These are phyloP conservation scores for Apogon talboti DNA, from an alignment of 2,797 vertebrate species.

Conservation along the genomic window DNA sequence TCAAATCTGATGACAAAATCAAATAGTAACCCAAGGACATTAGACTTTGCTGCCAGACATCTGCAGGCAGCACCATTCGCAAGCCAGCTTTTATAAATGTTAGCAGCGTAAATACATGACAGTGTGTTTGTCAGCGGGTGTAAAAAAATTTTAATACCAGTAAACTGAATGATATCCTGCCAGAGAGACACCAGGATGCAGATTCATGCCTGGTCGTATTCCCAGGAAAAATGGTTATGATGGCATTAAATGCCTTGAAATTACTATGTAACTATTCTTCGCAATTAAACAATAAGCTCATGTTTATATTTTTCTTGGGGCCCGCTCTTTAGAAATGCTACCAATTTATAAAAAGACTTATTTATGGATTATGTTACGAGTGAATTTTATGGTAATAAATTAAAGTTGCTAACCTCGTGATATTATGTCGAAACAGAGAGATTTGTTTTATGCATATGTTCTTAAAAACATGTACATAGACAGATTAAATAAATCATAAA, in stretches of 20 bases:
- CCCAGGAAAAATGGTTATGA: too few species aligned
- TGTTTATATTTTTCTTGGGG: too few species aligned
- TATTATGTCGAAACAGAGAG: too few species aligned
- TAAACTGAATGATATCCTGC: background rate
- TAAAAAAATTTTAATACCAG: constrained; percentile 2
- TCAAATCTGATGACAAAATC: constrained; percentile 20
- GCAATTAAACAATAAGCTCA: background rate
- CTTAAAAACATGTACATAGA: too few species aligned
- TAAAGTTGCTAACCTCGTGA: too few species aligned
- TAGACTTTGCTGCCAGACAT: constrained; percentile 2
- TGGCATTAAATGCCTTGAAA: background rate
- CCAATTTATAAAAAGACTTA: too few species aligned
- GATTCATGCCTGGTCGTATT: too few species aligned
- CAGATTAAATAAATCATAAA: too few species aligned
- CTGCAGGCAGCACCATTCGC: background rate
- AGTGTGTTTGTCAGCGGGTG: background rate
- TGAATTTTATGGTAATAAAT: too few species aligned
- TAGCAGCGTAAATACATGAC: background rate
- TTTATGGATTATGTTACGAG: too few species aligned
- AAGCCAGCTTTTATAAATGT: background rate
- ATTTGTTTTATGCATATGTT: too few species aligned
- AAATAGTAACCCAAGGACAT: constrained; percentile 20
- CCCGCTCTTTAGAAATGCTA: too few species aligned
- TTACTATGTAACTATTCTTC: background rate
- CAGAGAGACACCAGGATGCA: background rate